Evolutionary conservation across 2,797 vertebrate genomes (phyloP).

Genomic region (Rallus crepitans): DNA sequence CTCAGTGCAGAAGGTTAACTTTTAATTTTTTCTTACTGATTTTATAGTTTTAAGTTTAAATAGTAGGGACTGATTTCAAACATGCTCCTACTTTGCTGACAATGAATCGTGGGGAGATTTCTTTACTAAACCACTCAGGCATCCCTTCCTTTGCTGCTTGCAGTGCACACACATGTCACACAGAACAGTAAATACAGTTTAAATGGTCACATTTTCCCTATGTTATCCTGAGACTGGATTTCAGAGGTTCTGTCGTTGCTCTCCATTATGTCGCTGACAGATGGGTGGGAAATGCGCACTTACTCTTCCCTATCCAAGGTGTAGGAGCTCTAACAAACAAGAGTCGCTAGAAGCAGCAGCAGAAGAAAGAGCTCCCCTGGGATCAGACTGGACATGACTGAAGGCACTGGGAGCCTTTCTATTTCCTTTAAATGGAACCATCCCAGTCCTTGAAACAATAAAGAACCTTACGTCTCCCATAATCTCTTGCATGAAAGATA

Average conservation of each 20-base stretch:
- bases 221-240: neutral
- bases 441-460: neutral
- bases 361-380: neutral
- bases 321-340: neutral
- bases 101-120: neutral
- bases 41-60: neutral
- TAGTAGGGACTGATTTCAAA: neutral
- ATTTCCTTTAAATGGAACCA: neutral
- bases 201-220: neutral
- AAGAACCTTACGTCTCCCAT: neutral
- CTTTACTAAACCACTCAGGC: neutral
- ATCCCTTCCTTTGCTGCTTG: neutral
- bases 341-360: neutral
- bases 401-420: neutral
- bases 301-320: neutral
- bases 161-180: neutral
- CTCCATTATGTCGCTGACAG: neutral
- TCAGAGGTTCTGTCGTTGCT: neutral
- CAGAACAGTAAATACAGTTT: neutral
- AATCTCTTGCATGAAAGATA: neutral
- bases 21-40: neutral
- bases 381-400: rapidly evolving
- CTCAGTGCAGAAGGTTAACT: neutral
- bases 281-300: neutral
- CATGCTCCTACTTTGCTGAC: neutral